Percentiles rank a stretch among this genome's conserved stretches.
These are phyloP conservation scores for Netelia virgata DNA, from an alignment of 2,888 invertebrate species.

Conservation along the genomic window DNA sequence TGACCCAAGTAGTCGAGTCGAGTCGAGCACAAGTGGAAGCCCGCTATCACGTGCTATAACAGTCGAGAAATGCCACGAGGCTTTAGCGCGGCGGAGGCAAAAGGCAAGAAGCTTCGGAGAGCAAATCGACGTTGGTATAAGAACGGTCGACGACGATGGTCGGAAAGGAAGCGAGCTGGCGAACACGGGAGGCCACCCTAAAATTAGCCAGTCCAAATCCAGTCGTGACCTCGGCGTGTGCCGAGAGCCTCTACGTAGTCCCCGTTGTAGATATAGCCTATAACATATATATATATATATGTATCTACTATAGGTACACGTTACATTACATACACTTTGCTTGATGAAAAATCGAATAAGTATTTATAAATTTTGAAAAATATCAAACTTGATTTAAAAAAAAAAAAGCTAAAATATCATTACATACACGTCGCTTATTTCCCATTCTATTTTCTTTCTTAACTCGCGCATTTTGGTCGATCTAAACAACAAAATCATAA, in stretches of 20 bases:
- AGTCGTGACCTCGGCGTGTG: constrained; percentile 62
- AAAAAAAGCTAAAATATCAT: no score
- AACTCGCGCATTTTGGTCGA: background rate
- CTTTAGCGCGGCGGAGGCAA: constrained; percentile 7
- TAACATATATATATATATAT: background rate
- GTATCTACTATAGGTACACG: background rate
- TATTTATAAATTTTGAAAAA: no score
- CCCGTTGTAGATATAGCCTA: background rate
- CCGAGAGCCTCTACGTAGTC: constrained; percentile 30
- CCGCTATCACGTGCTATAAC: constrained; percentile 1
- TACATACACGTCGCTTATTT: no score
- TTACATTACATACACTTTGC: background rate
- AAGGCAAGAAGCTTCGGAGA: constrained; percentile 31
- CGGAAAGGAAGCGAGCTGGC: constrained; percentile 32
- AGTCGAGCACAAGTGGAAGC: constrained; percentile 16
- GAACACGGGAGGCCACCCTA: constrained; percentile 52
- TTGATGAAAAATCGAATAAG: no score
- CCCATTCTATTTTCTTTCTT: background rate
- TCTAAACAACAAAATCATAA: background rate
- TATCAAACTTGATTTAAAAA: no score
- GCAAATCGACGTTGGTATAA: constrained; percentile 42
- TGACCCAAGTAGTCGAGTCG: constrained; percentile 45
- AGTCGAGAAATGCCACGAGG: background rate
- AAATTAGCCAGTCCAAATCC: constrained; percentile 66
- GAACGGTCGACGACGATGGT: constrained; percentile 34